Conservation (phyloP, 2,888 invertebrate genomes). For the Eilema griseolum region DNA sequence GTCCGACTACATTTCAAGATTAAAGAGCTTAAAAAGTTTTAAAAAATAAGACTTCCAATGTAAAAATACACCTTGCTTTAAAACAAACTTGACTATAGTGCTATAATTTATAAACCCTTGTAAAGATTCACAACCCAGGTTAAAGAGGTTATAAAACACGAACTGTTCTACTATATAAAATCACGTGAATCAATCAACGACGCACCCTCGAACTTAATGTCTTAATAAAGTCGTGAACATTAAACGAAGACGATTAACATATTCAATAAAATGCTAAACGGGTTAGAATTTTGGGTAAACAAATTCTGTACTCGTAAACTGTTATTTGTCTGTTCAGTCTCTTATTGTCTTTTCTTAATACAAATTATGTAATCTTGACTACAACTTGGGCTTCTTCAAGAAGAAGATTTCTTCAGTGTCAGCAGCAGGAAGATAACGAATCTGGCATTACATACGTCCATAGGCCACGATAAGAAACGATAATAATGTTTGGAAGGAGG, state of each 20-base stretch:
- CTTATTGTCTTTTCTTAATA: neutral
- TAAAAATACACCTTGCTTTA: too few species aligned
- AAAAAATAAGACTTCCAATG: too few species aligned
- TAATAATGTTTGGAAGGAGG: too few species aligned
- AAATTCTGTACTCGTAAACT: neutral
- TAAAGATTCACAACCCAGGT: conserved; percentile 2
- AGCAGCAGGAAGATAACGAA: too few species aligned
- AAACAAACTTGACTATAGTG: neutral
- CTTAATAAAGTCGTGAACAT: conserved; percentile 6
- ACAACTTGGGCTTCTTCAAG: too few species aligned
- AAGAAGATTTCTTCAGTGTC: too few species aligned
- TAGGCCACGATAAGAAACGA: too few species aligned
- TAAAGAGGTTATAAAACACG: neutral
- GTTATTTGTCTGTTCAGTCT: neutral
- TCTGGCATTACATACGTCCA: too few species aligned
- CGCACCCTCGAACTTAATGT: conserved; percentile 5
- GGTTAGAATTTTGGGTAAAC: neutral
- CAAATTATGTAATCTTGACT: too few species aligned
- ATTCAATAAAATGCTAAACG: neutral
- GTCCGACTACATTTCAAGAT: too few species aligned
- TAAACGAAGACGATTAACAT: neutral
- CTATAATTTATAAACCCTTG: conserved; percentile 3
- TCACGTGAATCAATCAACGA: conserved; percentile 2
- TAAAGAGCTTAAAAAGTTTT: too few species aligned
- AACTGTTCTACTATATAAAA: neutral